These are phyloP conservation scores for Zoanthus solanderi DNA, from an alignment of 92 coral and sea anemone species.

Conservation along the genomic window DNA sequence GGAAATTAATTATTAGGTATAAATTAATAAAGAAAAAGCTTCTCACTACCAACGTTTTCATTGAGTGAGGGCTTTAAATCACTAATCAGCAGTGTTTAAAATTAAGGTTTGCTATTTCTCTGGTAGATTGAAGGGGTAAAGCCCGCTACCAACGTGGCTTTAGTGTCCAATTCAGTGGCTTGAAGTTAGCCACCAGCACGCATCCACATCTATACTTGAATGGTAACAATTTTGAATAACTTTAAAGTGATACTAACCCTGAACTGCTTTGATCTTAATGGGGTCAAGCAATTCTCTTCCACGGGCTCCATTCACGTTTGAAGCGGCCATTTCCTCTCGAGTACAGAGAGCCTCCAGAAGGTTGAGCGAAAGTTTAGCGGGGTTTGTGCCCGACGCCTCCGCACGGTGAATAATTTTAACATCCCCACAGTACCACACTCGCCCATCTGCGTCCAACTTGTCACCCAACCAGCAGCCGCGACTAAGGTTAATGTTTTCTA, in stretches of 20 bases:
- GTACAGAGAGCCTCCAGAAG: conserved; percentile 89
- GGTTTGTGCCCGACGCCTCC: conserved; percentile 91
- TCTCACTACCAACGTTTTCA: no score
- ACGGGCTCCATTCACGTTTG: conserved; percentile 94
- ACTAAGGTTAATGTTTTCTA: conserved; percentile 58
- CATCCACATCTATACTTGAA: no score
- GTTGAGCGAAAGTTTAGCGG: conserved; percentile 91
- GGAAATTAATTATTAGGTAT: no score
- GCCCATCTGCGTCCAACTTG: conserved; percentile 67
- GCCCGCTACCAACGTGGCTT: no score
- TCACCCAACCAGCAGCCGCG: conserved; percentile 96
- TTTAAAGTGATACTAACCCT: conserved; percentile 62
- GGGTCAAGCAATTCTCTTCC: conserved; percentile 93
- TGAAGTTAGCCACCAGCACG: no score
- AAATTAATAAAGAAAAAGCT: no score
- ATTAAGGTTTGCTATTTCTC: no score
- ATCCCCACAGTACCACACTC: conserved; percentile 95
- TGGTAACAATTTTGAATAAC: no score
- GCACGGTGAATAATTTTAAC: conserved; percentile 81
- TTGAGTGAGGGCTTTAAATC: no score
- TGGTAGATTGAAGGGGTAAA: no score
- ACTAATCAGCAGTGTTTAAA: no score
- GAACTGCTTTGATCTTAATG: conserved; percentile 91
- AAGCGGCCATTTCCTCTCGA: conserved; percentile 97
- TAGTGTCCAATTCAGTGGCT: no score